Base-by-base conservation (phyloP, 2,797 vertebrate genomes). In the Ataeniobius toweri region DNA sequence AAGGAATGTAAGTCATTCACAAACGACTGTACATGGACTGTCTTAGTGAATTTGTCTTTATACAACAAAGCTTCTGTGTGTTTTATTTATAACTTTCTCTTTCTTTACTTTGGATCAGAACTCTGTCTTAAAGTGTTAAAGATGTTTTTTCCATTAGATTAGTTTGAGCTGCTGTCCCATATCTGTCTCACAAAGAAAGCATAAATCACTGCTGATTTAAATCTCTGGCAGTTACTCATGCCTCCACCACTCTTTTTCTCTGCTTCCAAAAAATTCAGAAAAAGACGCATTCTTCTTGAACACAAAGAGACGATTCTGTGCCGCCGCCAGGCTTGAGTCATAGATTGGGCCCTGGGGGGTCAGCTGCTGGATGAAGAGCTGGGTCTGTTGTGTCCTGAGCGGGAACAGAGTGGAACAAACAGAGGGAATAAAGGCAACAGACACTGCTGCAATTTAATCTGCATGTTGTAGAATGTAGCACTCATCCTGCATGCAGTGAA, bases 221-320 rank as follows among this genome's bases (percentile, higher is more conserved):
- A 86, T 91, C 85, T 75, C 76, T 86, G 79, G 84, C 74, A 31
- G 41, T 86, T 71, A 78, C 88, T 83, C 80, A 81, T 77, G 76
- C 73, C 76, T 82, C 73, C 74, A n/a, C 80, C 36, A 67, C 80
- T 83, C 85, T 81, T 75, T 68, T 70, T 88, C 83, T 80, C 75
- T 77, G 73, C 75, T 77, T 86, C 84, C 72, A 46, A 75, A 65
- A 85, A 83, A 82, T 36, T 63, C 44, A 88, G 89, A 91, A 93
- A 89, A 91, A 73, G 92, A 91, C 65, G 80, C 90, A 93, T 94
- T 94, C 90, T 93, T 93, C 70, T 28, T 1, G 0, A 53, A 83
- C 79, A 95, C 94, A 95, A 94, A 94, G 93, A 80, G 77, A 8
- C 9, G 59, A 92, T 93, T 95, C 92, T 94, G 89, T 88, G 86